phyloP scores from a whole-genome alignment of 1,140 invertebrate species.

The Drosophila hydei region DNA sequence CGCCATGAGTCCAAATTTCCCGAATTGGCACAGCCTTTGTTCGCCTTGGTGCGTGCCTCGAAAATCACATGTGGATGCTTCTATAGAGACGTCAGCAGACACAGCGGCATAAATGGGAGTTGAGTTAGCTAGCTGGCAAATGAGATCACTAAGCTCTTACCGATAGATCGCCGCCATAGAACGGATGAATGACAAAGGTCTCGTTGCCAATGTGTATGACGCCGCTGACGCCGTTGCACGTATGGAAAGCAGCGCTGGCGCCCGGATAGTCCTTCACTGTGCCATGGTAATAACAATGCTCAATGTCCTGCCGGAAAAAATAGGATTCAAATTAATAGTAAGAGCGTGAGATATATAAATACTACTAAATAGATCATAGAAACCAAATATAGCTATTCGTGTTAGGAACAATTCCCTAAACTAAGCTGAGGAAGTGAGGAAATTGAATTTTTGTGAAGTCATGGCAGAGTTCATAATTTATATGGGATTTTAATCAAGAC shows the following conservation, averaged over 20 bases:
- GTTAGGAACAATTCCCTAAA: too few relatives aligned
- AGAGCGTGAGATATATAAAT: too few relatives aligned
- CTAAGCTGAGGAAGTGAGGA: too few relatives aligned
- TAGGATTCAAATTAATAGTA: background rate
- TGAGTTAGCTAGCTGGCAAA: background rate
- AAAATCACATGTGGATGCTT: conserved; percentile 98
- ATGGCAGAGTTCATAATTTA: too few relatives aligned
- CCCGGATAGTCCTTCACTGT: conserved; percentile 97
- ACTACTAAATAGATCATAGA: too few relatives aligned
- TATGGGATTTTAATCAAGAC: too few relatives aligned
- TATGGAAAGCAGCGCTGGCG: conserved; percentile 97
- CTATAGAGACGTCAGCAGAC: too few relatives aligned
- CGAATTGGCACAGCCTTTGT: conserved; percentile 94
- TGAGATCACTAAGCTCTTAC: conserved; percentile 86
- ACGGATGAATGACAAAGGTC: conserved; percentile 98
- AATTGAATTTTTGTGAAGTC: too few relatives aligned
- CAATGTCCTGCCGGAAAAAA: conserved; percentile 90
- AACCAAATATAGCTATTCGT: too few relatives aligned
- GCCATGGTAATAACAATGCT: conserved; percentile 98
- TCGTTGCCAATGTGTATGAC: conserved; percentile 98
- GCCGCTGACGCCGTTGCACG: conserved; percentile 97
- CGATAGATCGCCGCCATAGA: conserved; percentile 97
- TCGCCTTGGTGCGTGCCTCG: conserved; percentile 93
- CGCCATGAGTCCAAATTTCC: conserved; percentile 89
- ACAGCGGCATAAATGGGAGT: too few relatives aligned